Evolutionary conservation across 2,113 vertebrate species (phyloP).

Genomic region (Corythornis madagascariensis): DNA sequence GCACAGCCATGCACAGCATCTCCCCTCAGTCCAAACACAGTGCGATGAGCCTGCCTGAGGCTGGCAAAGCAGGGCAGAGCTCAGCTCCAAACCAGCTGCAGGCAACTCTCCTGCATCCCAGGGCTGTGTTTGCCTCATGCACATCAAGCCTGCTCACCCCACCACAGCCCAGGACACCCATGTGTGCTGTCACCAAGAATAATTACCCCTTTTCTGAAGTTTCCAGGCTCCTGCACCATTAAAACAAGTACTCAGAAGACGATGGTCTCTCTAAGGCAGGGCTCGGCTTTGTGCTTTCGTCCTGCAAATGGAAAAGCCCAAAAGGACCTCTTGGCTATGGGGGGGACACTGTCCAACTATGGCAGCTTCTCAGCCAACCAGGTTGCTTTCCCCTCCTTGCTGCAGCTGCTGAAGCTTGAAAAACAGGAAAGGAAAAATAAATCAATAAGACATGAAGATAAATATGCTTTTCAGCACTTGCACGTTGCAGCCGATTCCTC

Average conservation of each 20-base stretch:
- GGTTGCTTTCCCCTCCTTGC: background rate
- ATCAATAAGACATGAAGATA: slow-evolving; percentile 52
- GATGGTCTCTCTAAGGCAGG: background rate
- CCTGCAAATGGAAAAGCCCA: background rate
- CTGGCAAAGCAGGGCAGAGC: background rate
- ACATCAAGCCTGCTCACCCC: background rate
- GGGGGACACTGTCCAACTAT: background rate
- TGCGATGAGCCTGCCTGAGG: background rate
- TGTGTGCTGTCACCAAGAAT: background rate
- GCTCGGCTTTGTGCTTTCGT: background rate
- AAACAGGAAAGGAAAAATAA: slow-evolving; percentile 28
- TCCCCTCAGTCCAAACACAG: rapidly evolving
- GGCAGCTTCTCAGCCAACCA: background rate
- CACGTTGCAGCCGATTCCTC: background rate
- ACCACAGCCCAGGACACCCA: background rate
- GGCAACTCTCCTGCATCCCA: background rate
- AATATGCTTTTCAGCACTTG: background rate
- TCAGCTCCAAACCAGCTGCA: background rate
- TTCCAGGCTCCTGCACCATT: background rate
- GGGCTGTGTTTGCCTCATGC: background rate
- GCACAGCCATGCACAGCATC: background rate
- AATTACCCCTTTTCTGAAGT: background rate
- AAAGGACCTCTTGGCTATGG: background rate
- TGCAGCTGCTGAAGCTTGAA: background rate
- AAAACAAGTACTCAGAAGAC: background rate